Evolutionary conservation across 2,888 invertebrate species (phyloP).

Genomic region (Tribolium freemani): DNA sequence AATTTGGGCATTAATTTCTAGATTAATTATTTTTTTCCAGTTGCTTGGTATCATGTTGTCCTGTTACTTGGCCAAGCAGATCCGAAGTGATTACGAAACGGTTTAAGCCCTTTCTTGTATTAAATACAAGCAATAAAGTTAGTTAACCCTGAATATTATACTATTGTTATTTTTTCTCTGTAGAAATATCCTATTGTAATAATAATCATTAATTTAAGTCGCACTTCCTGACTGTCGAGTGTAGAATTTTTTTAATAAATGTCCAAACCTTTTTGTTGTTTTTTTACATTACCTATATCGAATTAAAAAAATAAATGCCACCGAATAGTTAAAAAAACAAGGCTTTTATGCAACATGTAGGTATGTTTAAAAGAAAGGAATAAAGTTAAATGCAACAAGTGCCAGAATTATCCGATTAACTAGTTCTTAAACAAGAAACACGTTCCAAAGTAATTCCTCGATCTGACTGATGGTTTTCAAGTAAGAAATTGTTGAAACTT

Average conservation of each 20-base stretch:
- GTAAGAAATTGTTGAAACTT: no score
- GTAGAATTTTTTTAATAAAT: conserved; percentile 3
- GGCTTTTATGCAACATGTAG: no score
- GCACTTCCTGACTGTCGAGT: background rate
- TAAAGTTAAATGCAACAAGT: no score
- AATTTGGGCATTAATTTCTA: background rate
- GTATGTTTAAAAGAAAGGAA: no score
- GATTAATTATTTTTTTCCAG: conserved; percentile 69
- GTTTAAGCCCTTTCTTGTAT: conserved; percentile 50
- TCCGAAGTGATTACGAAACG: conserved; percentile 72
- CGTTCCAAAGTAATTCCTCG: no score
- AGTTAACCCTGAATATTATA: background rate
- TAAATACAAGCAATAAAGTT: conserved; percentile 1
- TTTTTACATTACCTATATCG: no score
- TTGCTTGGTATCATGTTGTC: conserved; percentile 90
- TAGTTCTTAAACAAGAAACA: no score
- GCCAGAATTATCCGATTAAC: no score
- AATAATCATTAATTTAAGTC: background rate
- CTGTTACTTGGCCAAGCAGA: conserved; percentile 91
- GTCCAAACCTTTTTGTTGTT: background rate
- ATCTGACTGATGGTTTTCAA: no score
- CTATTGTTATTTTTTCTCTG: background rate
- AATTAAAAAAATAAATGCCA: no score
- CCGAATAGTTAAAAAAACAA: no score
- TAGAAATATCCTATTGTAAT: background rate